Conservation (phyloP, 1,140 invertebrate species). For the Drosophila setifemur region DNA sequence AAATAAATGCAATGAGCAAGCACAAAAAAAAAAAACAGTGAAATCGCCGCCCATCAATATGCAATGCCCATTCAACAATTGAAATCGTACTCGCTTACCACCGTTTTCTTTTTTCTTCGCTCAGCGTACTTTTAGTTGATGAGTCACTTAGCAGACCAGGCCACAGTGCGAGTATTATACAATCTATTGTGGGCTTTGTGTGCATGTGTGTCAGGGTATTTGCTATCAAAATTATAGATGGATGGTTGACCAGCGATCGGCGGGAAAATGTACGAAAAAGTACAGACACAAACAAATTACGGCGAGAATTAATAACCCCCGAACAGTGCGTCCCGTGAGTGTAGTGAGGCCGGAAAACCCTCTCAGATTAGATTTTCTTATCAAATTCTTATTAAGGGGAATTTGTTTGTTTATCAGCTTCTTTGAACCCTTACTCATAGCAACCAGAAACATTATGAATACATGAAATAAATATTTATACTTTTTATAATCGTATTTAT, state of each 20-base stretch:
- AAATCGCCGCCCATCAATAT: conserved; percentile 34
- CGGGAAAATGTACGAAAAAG: conserved; percentile 18
- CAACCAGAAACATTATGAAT: too few species aligned
- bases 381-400: neutral
- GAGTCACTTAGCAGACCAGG: conserved; percentile 33
- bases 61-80: conserved; percentile 40
- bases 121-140: conserved; percentile 20
- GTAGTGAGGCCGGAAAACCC: neutral
- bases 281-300: conserved; percentile 19
- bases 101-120: conserved; percentile 24
- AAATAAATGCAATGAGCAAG: conserved; percentile 6
- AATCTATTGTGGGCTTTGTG: conserved; percentile 24
- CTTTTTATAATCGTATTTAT: too few species aligned
- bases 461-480: too few species aligned
- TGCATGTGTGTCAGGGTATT: conserved; percentile 9
- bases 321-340: neutral
- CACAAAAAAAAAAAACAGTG: conserved; percentile 5
- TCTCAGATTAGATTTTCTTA: neutral
- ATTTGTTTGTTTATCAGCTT: neutral
- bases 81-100: conserved; percentile 21
- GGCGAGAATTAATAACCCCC: conserved; percentile 28
- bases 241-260: conserved; percentile 40
- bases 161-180: conserved; percentile 45
- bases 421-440: neutral
- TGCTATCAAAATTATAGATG: conserved; percentile 46